These are phyloP conservation scores for Nilaparvata lugens DNA, from an alignment of 1,140 invertebrate species.

Conservation along the genomic window DNA sequence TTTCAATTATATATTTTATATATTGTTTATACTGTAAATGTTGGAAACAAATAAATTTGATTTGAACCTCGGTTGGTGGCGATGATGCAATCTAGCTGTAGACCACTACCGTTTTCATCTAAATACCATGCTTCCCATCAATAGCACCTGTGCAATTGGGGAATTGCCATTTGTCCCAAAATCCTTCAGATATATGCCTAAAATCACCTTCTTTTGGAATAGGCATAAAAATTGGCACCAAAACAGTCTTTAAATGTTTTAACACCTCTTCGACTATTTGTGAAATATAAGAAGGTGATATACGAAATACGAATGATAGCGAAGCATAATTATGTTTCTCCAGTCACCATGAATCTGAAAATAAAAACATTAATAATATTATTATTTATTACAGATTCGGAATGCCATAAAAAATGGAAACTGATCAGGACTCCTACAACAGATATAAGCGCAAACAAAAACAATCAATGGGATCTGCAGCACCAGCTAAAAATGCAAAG, in stretches of 20 bases:
- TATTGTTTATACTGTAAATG: too few species aligned
- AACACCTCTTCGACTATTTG: neutral
- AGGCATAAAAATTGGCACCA: neutral
- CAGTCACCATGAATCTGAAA: neutral
- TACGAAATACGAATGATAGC: neutral
- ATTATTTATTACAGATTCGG: neutral
- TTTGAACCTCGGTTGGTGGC: too few species aligned
- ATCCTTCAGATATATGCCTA: neutral
- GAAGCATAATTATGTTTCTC: neutral
- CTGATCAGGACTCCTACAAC: neutral
- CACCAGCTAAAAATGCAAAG: neutral
- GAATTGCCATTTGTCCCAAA: constrained; percentile 34
- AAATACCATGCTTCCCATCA: too few species aligned
- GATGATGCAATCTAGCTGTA: too few species aligned
- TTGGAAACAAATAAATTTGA: too few species aligned
- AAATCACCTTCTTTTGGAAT: constrained; percentile 7
- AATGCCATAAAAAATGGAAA: neutral
- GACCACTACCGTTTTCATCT: too few species aligned
- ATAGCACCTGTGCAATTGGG: constrained; percentile 38
- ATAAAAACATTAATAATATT: neutral
- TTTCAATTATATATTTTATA: too few species aligned
- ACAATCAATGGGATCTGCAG: neutral
- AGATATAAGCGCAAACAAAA: constrained; percentile 4
- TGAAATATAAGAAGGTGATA: neutral
- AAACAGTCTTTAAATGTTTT: neutral